Percentiles rank a stretch among this genome's conserved stretches.
These are phyloP conservation scores for Rhynchonycteris naso DNA, from an alignment of 2,797 vertebrate species.

Conservation along the genomic window DNA sequence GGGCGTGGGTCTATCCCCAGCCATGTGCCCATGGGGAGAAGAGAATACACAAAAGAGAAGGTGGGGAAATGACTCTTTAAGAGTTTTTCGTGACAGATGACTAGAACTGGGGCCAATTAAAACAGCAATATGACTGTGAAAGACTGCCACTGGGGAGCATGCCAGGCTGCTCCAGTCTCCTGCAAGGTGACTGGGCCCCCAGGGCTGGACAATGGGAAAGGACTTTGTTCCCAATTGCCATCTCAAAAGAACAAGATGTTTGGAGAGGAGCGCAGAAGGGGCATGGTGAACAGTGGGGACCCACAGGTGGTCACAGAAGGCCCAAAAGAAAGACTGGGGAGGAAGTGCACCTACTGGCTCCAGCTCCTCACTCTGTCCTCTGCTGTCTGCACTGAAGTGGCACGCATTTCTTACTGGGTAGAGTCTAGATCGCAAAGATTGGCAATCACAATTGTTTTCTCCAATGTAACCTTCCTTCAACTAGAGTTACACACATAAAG, in stretches of 20 bases:
- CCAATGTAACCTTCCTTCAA: not conserved
- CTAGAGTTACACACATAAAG: not conserved
- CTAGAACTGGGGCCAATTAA: conserved; percentile 15
- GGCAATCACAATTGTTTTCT: rapidly evolving
- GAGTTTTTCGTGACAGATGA: conserved; percentile 9
- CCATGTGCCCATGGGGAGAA: not conserved
- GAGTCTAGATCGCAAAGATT: not conserved
- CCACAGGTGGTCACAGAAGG: not conserved
- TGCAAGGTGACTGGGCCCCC: not conserved
- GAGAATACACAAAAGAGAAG: not conserved
- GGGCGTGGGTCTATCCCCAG: not conserved
- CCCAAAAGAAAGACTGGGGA: not conserved
- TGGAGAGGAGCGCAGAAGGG: not conserved
- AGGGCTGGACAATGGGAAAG: not conserved
- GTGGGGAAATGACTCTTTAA: not conserved
- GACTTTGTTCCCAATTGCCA: not conserved
- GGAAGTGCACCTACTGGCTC: rapidly evolving
- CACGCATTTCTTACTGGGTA: rapidly evolving
- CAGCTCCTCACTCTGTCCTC: not conserved
- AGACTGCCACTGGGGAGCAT: not conserved
- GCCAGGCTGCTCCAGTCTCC: not conserved
- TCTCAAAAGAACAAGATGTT: not conserved
- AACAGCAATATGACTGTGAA: conserved; percentile 1
- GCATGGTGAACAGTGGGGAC: not conserved
- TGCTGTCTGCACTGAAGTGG: not conserved